Evolutionary conservation across 2,888 invertebrate genomes (phyloP).

Genomic region (Brenthis hecate): DNA sequence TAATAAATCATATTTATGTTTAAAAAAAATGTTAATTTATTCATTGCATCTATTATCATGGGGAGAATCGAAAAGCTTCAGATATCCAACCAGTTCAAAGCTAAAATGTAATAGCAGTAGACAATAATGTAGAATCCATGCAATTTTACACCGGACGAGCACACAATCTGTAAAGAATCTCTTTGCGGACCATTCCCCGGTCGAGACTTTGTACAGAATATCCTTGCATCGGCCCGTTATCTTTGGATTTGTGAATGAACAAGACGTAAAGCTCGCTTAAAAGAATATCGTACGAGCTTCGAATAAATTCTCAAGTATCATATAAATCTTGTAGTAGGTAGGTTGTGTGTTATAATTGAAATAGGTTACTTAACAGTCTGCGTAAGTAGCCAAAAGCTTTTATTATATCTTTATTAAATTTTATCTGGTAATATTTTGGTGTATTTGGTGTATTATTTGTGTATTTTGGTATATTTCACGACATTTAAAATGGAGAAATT

Average conservation of each 20-base stretch:
- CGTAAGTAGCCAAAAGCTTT: not conserved
- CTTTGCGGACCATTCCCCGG: conserved; percentile 50
- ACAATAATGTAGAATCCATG: conserved; percentile 41
- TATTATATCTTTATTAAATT: not conserved
- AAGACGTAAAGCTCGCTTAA: conserved; percentile 62
- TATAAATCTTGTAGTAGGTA: not conserved
- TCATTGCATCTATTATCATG: too few relatives aligned
- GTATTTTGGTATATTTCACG: not conserved
- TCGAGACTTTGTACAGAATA: conserved; percentile 48
- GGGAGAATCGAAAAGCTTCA: not conserved
- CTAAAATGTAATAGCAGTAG: conserved; percentile 35
- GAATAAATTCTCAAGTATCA: conserved; percentile 5
- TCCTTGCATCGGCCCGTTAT: conserved; percentile 49
- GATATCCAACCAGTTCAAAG: conserved; percentile 20
- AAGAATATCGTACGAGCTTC: conserved; percentile 48
- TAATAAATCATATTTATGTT: too few relatives aligned
- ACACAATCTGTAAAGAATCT: conserved; percentile 52
- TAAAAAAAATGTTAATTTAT: too few relatives aligned
- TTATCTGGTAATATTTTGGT: not conserved
- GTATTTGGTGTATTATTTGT: too few relatives aligned
- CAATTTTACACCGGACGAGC: conserved; percentile 56
- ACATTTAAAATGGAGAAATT: not conserved
- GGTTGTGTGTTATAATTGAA: not conserved
- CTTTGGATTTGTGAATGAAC: conserved; percentile 65
- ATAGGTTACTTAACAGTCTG: not conserved